Evolutionary conservation across 2,113 vertebrate species (phyloP).

Genomic region (Ammodytes dubius): DNA sequence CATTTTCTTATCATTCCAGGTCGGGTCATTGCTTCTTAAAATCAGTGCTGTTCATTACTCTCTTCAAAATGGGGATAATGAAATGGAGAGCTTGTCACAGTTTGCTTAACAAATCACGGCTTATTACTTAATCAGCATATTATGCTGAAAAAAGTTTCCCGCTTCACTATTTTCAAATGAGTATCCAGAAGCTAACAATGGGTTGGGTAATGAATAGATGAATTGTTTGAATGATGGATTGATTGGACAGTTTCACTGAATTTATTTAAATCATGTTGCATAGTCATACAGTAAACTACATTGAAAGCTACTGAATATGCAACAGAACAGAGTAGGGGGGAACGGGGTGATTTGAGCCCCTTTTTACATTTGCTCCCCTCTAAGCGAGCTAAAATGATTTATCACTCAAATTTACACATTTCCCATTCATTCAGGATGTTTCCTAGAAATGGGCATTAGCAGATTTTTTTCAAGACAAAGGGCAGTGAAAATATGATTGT

Average conservation of each 20-base stretch:
- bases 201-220: conserved; percentile 22
- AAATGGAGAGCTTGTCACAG: conserved; percentile 9
- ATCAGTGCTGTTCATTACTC: conserved; percentile 24
- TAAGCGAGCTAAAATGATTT: no score
- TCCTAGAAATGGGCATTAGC: no score
- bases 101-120: conserved; percentile 22
- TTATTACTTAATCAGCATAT: conserved; percentile 37
- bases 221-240: conserved; percentile 27
- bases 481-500: no score
- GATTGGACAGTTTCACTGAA: conserved; percentile 18
- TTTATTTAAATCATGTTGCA: background rate
- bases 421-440: no score
- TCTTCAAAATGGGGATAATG: background rate
- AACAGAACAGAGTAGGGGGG: background rate
- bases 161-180: conserved; percentile 31
- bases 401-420: no score
- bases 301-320: conserved; percentile 1
- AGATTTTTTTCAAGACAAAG: no score
- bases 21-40: conserved; percentile 12
- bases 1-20: conserved; percentile 16
- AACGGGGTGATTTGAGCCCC: no score
- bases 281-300: background rate
- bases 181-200: conserved; percentile 22
- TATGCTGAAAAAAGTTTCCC: conserved; percentile 19
- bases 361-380: no score